These are phyloP conservation scores for Polypedilum vanderplanki DNA, from an alignment of 1,140 invertebrate species.

Conservation along the genomic window DNA sequence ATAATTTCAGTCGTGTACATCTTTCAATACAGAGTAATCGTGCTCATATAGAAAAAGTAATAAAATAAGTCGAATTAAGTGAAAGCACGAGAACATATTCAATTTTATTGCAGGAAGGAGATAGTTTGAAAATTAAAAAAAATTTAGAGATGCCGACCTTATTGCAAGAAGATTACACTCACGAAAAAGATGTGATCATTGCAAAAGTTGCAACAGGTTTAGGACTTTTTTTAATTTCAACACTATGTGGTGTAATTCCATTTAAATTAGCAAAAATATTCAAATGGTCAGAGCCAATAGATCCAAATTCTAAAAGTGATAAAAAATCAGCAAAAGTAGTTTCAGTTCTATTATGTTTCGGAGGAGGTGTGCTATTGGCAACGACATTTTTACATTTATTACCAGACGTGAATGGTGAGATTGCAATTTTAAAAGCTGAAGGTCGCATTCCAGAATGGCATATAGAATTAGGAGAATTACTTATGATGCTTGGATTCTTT, in stretches of 20 bases:
- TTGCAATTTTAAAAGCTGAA: constrained; percentile 50
- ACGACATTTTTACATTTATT: constrained; percentile 86
- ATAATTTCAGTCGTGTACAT: too few relatives aligned
- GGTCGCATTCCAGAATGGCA: constrained; percentile 46
- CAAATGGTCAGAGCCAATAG: constrained; percentile 47
- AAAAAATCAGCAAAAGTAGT: constrained; percentile 46
- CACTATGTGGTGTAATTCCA: constrained; percentile 60
- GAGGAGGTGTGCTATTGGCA: constrained; percentile 82
- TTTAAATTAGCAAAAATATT: constrained; percentile 59
- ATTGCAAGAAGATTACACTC: constrained; percentile 32
- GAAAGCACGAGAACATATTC: not conserved
- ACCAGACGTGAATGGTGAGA: constrained; percentile 73
- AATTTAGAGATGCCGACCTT: not conserved
- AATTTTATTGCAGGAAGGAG: not conserved
- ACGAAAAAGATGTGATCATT: constrained; percentile 45
- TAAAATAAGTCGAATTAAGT: not conserved
- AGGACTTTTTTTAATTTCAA: constrained; percentile 58
- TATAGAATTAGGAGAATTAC: constrained; percentile 61
- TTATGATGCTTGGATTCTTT: constrained; percentile 73
- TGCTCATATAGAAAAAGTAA: too few relatives aligned
- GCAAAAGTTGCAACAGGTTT: constrained; percentile 68
- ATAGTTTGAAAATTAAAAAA: not conserved
- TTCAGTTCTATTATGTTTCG: constrained; percentile 69
- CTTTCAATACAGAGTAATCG: too few relatives aligned
- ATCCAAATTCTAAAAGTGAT: constrained; percentile 32